Base-by-base conservation (phyloP, 2,797 vertebrate genomes). In the Rhynchotus rufescens region DNA sequence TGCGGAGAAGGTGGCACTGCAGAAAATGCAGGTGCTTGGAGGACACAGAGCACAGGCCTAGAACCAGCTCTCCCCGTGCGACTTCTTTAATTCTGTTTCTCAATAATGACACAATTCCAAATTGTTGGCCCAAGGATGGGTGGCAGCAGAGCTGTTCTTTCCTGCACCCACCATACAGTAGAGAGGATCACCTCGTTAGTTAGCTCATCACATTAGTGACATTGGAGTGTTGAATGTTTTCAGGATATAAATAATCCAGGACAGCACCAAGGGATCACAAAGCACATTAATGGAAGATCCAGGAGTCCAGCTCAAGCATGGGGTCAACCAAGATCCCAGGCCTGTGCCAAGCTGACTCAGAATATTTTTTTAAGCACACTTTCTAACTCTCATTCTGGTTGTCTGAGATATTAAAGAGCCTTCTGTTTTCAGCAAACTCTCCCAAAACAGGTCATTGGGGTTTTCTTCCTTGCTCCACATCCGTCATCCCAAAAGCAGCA, bases 111-210 rank as follows among this genome's bases (percentile, higher is more conserved):
- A 28, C 1, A 4, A 6, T 75, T 38, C 87, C 51, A 9, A 17
- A 17, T 2, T 12, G 28, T 10, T 54, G 19, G 25, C 38, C 0
- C 1, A 9, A n/a, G 66, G 19, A 0, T 1, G 13, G 36, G 71
- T 30, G 66, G 44, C 45, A 0, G 0, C 1, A 0, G 0, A 51
- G 38, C 38, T 17, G 57, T 36, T 52, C 10, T 0, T 38, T 9
- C 20, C 25, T 4, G 19, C 5, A 3, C 25, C 47, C 1, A 0
- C 6, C 12, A 20, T 7, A n/a, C 30, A 56, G 20, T 32, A 51
- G 56, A 25, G 59, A 8, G 1, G 28, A 14, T 14, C 3, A 1
- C 30, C 11, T 6, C 32, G 11, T 14, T 3, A 45, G 42, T n/a
- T 71, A 76, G 4, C 9, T 42, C 45, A 7, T 32, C 2, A 8